Conservation (phyloP, 2,113 vertebrate species). For the Tachuris rubrigastra region DNA sequence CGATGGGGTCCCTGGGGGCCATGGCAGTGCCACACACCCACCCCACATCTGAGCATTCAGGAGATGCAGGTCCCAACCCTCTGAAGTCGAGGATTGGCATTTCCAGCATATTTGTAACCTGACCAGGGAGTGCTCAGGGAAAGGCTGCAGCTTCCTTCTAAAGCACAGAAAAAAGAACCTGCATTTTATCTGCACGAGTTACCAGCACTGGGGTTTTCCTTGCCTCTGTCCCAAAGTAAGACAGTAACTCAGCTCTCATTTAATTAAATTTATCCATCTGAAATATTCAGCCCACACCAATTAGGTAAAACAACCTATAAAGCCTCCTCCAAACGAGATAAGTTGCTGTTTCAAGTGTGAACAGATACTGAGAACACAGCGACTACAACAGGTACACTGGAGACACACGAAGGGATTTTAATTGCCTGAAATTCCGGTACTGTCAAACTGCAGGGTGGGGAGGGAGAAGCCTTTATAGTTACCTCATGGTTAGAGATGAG, state of each 20-base stretch:
- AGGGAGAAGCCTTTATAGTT: background rate
- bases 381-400: background rate
- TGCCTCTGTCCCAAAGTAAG: background rate
- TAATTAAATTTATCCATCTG: background rate
- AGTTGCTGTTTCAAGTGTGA: background rate
- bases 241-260: background rate
- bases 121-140: background rate
- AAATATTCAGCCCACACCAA: background rate
- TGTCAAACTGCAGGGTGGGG: background rate
- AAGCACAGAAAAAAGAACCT: background rate
- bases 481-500: background rate
- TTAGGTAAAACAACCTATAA: background rate
- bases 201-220: background rate
- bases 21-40: rapidly evolving
- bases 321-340: background rate
- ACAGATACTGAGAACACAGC: background rate
- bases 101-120: background rate
- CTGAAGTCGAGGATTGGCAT: background rate
- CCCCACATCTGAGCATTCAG: rapidly evolving
- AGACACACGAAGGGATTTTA: background rate
- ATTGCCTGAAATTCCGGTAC: background rate
- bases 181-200: background rate
- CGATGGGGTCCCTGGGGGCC: rapidly evolving
- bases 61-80: rapidly evolving
- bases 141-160: background rate